Evolutionary conservation across 2,888 invertebrate genomes (phyloP).

Genomic region (Parnassius smintheus): DNA sequence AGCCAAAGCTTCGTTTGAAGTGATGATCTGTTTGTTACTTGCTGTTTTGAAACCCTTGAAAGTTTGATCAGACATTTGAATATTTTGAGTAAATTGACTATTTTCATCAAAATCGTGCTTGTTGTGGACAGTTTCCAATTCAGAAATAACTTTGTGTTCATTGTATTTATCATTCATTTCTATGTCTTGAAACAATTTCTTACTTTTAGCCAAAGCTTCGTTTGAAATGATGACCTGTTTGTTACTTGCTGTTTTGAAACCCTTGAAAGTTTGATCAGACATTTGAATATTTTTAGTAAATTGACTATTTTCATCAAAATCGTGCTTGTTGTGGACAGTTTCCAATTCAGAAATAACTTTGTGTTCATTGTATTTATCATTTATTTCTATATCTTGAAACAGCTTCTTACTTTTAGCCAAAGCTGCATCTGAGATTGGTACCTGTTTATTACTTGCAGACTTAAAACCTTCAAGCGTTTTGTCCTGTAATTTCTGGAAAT

Average conservation of each 20-base stretch:
- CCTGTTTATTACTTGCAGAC: no score
- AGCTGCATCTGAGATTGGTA: not conserved
- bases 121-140: not conserved
- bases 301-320: no score
- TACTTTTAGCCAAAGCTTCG: not conserved
- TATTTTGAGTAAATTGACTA: no score
- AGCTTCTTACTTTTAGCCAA: not conserved
- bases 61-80: not conserved
- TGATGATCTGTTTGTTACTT: slow-evolving; percentile 42
- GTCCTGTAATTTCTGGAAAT: no score
- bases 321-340: not conserved
- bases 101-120: not conserved
- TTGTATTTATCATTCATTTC: not conserved
- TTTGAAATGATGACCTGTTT: not conserved
- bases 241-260: no score
- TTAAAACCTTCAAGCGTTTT: no score
- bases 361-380: not conserved
- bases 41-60: slow-evolving; percentile 46
- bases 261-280: not conserved
- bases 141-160: not conserved
- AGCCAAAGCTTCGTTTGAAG: slow-evolving; percentile 46
- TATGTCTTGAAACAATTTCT: not conserved
- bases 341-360: not conserved
- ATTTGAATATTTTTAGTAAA: no score
- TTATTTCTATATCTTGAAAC: not conserved